These are phyloP conservation scores for Alethe castanea DNA, from an alignment of 2,113 vertebrate genomes.

Conservation along the genomic window DNA sequence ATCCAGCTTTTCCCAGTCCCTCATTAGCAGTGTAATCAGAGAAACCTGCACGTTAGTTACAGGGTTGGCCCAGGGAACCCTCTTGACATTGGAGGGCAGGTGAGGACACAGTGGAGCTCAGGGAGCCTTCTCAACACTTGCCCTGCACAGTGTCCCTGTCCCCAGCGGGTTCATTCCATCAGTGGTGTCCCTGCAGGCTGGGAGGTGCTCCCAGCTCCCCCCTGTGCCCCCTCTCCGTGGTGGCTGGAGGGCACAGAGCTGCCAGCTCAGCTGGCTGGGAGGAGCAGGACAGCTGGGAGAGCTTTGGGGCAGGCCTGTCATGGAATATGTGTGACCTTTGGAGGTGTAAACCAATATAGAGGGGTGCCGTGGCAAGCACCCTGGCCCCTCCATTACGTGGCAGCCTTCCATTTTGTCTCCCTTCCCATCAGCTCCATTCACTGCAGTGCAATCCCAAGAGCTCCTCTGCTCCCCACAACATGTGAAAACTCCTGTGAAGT, in stretches of 20 bases:
- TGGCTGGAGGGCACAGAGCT: neutral
- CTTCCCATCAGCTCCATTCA: fast-evolving
- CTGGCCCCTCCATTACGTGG: neutral
- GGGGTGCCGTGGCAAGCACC: neutral
- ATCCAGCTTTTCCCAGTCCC: neutral
- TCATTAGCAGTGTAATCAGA: slow-evolving; percentile 9
- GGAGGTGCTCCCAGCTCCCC: neutral
- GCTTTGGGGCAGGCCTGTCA: neutral
- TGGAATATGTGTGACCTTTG: slow-evolving; percentile 58
- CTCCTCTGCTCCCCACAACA: neutral
- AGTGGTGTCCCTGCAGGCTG: neutral
- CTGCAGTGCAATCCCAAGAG: neutral
- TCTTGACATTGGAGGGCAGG: neutral
- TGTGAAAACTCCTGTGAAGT: neutral
- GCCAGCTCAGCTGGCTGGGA: neutral
- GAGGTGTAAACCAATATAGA: slow-evolving; percentile 54
- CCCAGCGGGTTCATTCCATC: fast-evolving
- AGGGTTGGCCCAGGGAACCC: neutral
- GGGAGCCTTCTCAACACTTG: neutral
- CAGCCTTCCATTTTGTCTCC: slow-evolving; percentile 31
- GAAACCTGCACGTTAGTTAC: neutral
- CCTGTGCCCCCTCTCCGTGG: neutral
- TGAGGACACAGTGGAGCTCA: neutral
- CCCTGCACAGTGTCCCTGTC: neutral
- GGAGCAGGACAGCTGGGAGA: slow-evolving; percentile 15